phyloP scores from a whole-genome alignment of 2,113 vertebrate species.

The Sterrhoptilus dennistouni region DNA sequence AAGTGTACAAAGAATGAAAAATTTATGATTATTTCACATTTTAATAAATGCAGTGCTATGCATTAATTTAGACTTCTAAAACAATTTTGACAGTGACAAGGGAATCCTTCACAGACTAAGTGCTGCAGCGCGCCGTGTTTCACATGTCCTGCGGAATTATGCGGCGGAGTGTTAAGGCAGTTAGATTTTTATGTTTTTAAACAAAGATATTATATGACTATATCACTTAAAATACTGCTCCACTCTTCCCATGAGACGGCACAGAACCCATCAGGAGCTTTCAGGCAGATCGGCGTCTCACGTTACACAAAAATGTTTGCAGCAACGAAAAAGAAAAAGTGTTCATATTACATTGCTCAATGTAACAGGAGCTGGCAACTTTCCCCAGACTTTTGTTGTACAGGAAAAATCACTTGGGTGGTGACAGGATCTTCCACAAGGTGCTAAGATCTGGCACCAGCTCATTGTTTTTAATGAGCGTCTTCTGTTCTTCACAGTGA shows the following conservation, averaged over 20 bases:
- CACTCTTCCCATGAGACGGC: not conserved
- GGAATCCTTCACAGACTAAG: slow-evolving; percentile 67
- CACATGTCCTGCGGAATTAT: slow-evolving; percentile 29
- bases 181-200: slow-evolving; percentile 59
- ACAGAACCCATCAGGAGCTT: not conserved
- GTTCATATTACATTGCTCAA: not conserved
- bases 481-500: slow-evolving; percentile 3
- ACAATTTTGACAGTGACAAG: slow-evolving; percentile 73
- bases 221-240: slow-evolving; percentile 35
- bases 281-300: not conserved
- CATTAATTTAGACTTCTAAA: slow-evolving; percentile 88
- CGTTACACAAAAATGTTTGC: not conserved
- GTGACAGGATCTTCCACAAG: slow-evolving; percentile 34
- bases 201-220: slow-evolving; percentile 53
- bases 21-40: slow-evolving; percentile 89
- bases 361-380: not conserved
- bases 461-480: not conserved
- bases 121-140: not conserved
- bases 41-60: slow-evolving; percentile 87
- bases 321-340: not conserved
- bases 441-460: slow-evolving; percentile 14
- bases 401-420: slow-evolving; percentile 12
- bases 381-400: slow-evolving; percentile 21
- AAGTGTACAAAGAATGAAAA: slow-evolving; percentile 89
- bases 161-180: slow-evolving; percentile 20